Evolutionary conservation across 2,888 invertebrate species (phyloP), one percentile per base, ranked within the genome.

Genomic region (Pomacea canaliculata): DNA sequence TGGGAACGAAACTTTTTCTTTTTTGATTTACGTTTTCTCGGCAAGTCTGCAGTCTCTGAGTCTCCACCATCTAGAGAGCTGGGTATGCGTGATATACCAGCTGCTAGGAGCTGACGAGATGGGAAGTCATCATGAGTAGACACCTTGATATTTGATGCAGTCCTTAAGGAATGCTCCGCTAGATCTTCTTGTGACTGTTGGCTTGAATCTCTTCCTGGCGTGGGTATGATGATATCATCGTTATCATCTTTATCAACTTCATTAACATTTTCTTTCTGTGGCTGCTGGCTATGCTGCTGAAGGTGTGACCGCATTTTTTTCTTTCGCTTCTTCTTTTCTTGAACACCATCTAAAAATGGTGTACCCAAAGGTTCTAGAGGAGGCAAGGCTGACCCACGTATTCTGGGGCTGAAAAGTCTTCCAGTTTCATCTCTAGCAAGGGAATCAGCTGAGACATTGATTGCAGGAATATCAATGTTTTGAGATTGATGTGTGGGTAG

Each of bases 311-410:
- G 49, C 78, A 56, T 69, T 77, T 74, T 46, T 19, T 72, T 65
- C 46, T 65, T 78, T 68, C 13, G 77, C 76, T 27, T 81, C 78
- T 56, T 82, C 80, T 63, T 67, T 12, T 5, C 19, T 16, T 62
- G 27, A 19, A 18, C 60, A 4, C 56, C 51, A 16, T 74, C 74
- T 48, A 76, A 23, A n/a, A 70, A 73, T 4, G 79, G 82, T 10
- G 84, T 83, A 23, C 83, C 84, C n/a, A 85, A 56, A 7, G 83
- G 85, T 69, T 81, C 79, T 49, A 86, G 83, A 18, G 80, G 78
- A n/a, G 80, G 75, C 19, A 78, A 46, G 23, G 72, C 51, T 49
- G 74, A 73, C 16, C 66, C 71, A 12, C 71, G 63, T 9, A 56
- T 18, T 18, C 71, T 65, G 4, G 66, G 72, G 70, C 23, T 70